phyloP scores from a whole-genome alignment of 2,888 invertebrate genomes.

The Digitonthophagus gazella region DNA sequence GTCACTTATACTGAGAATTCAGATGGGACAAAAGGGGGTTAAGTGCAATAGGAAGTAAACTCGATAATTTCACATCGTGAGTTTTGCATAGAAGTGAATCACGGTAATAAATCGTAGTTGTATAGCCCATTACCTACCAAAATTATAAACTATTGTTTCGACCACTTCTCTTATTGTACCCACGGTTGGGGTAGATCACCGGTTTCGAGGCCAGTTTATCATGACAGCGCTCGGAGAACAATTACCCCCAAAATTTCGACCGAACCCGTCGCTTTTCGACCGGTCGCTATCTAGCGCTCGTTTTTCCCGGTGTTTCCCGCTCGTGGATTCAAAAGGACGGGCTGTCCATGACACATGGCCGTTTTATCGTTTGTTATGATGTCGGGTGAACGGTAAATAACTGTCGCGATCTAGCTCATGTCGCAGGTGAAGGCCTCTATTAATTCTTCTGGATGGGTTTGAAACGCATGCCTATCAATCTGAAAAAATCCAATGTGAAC shows the following conservation, averaged over 20 bases:
- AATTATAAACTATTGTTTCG: background rate
- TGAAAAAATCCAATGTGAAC: no score
- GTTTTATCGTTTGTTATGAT: background rate
- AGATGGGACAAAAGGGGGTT: no score
- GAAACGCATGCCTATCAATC: no score
- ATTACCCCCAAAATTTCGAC: background rate
- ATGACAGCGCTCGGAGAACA: background rate
- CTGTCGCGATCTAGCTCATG: background rate
- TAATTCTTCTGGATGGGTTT: no score
- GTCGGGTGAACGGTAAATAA: background rate
- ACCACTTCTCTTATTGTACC: background rate
- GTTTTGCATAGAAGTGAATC: no score
- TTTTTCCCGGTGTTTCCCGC: background rate
- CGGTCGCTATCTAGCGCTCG: background rate
- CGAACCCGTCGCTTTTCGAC: background rate
- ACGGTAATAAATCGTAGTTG: no score
- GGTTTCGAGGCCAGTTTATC: background rate
- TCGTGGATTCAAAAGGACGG: background rate
- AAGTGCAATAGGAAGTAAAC: no score
- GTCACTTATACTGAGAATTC: background rate
- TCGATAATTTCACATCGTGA: no score
- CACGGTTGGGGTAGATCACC: background rate
- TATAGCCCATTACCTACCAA: no score
- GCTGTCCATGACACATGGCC: background rate
- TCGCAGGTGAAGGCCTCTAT: no score